phyloP scores from a whole-genome alignment of 2,113 vertebrate genomes.

The Tonatia bakeri region DNA sequence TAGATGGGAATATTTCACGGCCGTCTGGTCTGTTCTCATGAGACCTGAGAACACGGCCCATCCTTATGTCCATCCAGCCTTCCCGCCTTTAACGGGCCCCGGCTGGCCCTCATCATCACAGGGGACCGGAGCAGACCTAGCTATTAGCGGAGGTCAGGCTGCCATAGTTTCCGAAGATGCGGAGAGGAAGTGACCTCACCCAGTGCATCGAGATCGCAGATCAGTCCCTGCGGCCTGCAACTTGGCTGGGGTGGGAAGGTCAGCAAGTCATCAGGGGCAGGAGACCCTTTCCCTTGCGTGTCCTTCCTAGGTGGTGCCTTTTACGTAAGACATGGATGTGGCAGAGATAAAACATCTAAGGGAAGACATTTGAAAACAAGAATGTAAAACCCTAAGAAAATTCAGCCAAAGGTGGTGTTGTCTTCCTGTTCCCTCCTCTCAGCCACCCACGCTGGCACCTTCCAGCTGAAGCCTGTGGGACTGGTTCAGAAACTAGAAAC shows the following conservation, averaged over 20 bases:
- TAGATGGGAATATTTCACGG: background rate
- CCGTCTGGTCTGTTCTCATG: background rate
- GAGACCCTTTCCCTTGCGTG: accelerated
- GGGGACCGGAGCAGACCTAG: background rate
- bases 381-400: background rate
- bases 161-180: background rate
- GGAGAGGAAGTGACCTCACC: background rate
- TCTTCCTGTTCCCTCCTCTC: background rate
- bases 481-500: background rate
- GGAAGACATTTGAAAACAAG: background rate
- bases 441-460: background rate
- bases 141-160: background rate
- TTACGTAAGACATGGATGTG: background rate
- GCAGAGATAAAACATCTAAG: background rate
- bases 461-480: background rate
- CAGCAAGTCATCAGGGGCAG: accelerated
- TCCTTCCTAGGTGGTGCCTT: background rate
- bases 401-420: background rate
- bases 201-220: background rate
- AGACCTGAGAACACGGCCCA: background rate
- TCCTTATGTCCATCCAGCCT: background rate
- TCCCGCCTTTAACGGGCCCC: background rate
- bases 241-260: background rate
- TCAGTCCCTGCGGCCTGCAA: background rate
- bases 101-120: background rate